Conservation (phyloP, 2,113 vertebrate genomes). For the Nannospalax galili region DNA sequence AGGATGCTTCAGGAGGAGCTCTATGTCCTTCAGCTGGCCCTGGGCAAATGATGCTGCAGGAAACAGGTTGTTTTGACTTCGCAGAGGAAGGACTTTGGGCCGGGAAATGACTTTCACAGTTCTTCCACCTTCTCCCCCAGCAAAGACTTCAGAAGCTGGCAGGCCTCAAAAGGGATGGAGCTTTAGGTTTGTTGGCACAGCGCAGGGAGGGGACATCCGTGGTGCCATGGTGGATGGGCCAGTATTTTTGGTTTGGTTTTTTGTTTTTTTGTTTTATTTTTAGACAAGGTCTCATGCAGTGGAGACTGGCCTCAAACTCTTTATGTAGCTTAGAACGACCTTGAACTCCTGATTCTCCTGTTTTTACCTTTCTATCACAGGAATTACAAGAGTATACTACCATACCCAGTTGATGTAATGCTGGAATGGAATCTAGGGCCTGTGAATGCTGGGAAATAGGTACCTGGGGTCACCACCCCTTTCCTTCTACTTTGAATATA, state of each 20-base stretch:
- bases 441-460: rapidly evolving
- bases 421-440: too few species aligned
- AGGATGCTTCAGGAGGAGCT: conserved; percentile 53
- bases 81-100: too few species aligned
- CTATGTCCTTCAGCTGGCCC: conserved; percentile 58
- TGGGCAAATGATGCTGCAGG: background rate
- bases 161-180: background rate
- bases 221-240: background rate
- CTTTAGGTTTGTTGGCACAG: background rate
- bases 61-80: background rate
- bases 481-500: background rate
- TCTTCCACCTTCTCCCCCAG: background rate
- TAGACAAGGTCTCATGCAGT: background rate
- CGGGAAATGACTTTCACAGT: background rate
- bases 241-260: background rate
- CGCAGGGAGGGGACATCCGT: background rate
- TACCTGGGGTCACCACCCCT: rapidly evolving
- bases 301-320: background rate
- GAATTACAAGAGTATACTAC: background rate
- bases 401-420: rapidly evolving
- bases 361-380: background rate
- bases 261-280: too few species aligned
- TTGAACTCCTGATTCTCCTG: background rate
- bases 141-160: background rate
- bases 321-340: background rate